Percentiles rank a stretch among this genome's conserved stretches.
phyloP scores from a whole-genome alignment of 1,140 invertebrate species.

The Apocrypta bakeri region DNA sequence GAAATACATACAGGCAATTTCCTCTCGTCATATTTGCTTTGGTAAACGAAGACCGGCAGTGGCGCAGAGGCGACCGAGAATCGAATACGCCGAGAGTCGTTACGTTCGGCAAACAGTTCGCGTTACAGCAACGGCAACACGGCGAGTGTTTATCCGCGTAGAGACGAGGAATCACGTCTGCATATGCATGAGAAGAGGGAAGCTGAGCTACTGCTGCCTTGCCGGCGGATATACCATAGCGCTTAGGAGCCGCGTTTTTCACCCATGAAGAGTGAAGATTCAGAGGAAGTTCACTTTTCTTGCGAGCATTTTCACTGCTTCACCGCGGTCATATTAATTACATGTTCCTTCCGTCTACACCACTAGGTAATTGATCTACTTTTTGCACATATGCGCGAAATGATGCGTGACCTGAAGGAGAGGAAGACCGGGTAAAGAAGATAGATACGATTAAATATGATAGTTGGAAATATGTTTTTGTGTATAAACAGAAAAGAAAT shows the following conservation, averaged over 20 bases:
- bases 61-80: neutral
- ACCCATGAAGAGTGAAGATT: neutral
- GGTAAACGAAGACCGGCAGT: neutral
- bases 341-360: neutral
- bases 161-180: neutral
- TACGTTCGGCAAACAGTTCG: neutral
- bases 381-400: neutral
- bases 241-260: neutral
- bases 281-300: neutral
- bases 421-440: no score
- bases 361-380: neutral
- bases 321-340: neutral
- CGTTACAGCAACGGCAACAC: neutral
- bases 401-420: no score
- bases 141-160: neutral
- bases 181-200: neutral
- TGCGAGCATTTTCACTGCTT: neutral
- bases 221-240: neutral
- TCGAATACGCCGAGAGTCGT: neutral
- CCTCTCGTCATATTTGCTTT: conserved; percentile 17
- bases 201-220: neutral
- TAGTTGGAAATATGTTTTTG: neutral
- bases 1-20: conserved; percentile 14
- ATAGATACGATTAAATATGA: neutral
- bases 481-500: neutral